phyloP scores from a whole-genome alignment of 2,113 vertebrate genomes.

The Pycnonotus jocosus region DNA sequence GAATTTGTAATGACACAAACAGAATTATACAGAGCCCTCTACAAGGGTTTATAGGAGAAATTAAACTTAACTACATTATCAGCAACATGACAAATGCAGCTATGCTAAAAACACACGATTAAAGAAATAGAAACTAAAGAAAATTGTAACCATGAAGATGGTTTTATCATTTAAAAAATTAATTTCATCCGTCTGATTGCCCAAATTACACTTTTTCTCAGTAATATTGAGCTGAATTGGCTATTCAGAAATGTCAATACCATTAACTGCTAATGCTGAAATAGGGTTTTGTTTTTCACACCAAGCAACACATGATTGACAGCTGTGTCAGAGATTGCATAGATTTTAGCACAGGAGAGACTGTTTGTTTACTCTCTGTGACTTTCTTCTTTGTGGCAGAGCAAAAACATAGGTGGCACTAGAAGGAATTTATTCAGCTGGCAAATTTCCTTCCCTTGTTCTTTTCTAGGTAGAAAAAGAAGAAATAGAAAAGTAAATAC shows the following conservation, averaged over 20 bases:
- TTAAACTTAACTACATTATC: slow-evolving; percentile 35
- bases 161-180: neutral
- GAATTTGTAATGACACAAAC: slow-evolving; percentile 42
- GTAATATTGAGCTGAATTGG: neutral
- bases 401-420: neutral
- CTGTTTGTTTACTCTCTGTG: neutral
- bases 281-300: slow-evolving; percentile 12
- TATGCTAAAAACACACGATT: neutral
- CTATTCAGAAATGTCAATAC: neutral
- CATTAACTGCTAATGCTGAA: neutral
- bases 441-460: neutral
- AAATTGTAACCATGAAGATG: slow-evolving; percentile 11
- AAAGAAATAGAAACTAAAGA: slow-evolving; percentile 10
- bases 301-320: neutral
- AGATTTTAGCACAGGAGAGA: slow-evolving; percentile 3
- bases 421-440: neutral
- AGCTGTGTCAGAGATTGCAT: neutral
- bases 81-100: slow-evolving; percentile 35
- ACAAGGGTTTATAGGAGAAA: slow-evolving; percentile 22
- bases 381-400: neutral
- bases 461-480: neutral
- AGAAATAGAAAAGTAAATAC: neutral
- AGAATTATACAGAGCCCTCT: slow-evolving; percentile 15
- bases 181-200: neutral
- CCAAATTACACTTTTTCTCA: neutral